phyloP scores from a whole-genome alignment of 2,888 invertebrate genomes.

The Saturnia pavonia region DNA sequence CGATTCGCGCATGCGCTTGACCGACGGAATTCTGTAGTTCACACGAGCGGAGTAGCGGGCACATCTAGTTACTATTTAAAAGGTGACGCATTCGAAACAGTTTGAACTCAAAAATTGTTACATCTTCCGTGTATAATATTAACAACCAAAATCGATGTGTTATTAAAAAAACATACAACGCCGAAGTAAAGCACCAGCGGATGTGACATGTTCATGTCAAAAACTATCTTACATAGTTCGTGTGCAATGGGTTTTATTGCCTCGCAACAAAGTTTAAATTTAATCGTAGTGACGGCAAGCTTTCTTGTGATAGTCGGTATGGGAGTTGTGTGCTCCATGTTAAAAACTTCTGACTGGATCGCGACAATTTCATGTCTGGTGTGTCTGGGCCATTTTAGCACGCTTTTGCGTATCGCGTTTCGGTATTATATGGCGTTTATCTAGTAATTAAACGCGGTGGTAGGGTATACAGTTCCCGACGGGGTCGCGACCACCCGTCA shows the following conservation, averaged over 20 bases:
- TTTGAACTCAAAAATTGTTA: neutral
- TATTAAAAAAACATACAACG: conserved; percentile 65
- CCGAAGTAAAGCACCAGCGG: conserved; percentile 44
- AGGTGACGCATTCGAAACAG: neutral
- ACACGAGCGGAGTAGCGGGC: too few relatives aligned
- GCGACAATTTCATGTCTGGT: too few relatives aligned
- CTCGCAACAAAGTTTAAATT: conserved; percentile 57
- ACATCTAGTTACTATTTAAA: neutral
- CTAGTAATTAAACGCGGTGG: too few relatives aligned
- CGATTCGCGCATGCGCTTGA: too few relatives aligned
- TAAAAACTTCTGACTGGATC: neutral
- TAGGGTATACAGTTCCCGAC: too few relatives aligned
- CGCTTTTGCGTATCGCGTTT: too few relatives aligned
- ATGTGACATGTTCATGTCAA: conserved; percentile 52
- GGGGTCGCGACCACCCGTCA: too few relatives aligned
- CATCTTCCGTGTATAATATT: conserved; percentile 23
- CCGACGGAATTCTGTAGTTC: too few relatives aligned
- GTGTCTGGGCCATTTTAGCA: too few relatives aligned
- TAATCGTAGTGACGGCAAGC: conserved; percentile 41
- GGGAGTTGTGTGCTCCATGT: conserved; percentile 34
- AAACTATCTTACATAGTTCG: conserved; percentile 41
- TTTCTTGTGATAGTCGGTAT: neutral
- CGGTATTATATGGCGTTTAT: too few relatives aligned
- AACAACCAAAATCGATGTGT: conserved; percentile 60
- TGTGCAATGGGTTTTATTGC: conserved; percentile 46